Percentiles rank a stretch among this genome's conserved stretches.
phyloP scores from a whole-genome alignment of 1,140 invertebrate species.

The Oedothorax gibbosus region DNA sequence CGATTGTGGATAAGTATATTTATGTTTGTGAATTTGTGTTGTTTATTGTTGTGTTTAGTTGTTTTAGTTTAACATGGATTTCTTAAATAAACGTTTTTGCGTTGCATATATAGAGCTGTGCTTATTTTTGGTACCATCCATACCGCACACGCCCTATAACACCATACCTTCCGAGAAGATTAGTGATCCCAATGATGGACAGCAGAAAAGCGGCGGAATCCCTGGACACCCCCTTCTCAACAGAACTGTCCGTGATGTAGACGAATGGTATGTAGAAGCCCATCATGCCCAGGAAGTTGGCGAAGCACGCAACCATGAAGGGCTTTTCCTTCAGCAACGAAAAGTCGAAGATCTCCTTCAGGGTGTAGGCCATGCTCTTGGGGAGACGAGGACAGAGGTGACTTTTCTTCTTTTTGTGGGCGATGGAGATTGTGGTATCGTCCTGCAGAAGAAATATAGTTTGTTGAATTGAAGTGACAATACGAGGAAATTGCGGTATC shows the following conservation, averaged over 20 bases:
- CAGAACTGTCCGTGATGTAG: conserved; percentile 88
- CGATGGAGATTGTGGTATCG: neutral
- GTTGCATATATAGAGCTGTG: no score
- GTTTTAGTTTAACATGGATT: no score
- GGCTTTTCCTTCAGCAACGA: conserved; percentile 89
- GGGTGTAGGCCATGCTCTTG: conserved; percentile 64
- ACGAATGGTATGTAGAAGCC: conserved; percentile 96
- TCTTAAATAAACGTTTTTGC: no score
- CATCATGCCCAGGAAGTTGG: conserved; percentile 94
- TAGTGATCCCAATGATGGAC: conserved; percentile 77
- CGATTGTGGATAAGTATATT: no score
- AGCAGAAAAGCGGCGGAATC: conserved; percentile 86
- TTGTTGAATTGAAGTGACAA: no score
- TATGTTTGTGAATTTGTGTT: no score
- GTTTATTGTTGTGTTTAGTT: no score
- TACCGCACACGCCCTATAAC: no score
- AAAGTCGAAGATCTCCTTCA: conserved; percentile 90
- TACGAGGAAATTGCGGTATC: neutral
- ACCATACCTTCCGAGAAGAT: neutral
- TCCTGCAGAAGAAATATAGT: neutral
- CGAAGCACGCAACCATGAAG: conserved; percentile 92
- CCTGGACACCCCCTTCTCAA: conserved; percentile 73
- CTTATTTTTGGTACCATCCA: no score
- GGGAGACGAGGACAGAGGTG: conserved; percentile 40
- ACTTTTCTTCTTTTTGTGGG: neutral